Conservation (phyloP, 2,888 invertebrate species). For the Harpagoxenus sublaevis region DNA sequence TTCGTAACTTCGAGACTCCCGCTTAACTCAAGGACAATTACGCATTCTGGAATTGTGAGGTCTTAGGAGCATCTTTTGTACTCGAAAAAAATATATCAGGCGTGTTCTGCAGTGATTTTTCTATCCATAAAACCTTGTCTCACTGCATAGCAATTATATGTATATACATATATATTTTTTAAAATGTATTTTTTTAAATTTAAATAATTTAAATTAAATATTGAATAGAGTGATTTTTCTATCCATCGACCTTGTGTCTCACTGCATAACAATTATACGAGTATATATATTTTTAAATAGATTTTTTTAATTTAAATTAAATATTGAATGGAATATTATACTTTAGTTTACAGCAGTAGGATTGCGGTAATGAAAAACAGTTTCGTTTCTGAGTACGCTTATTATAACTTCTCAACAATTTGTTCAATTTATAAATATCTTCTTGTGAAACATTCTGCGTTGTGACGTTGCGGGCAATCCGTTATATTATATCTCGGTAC, state of each 20-base stretch:
- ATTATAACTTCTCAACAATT: neutral
- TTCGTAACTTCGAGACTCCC: neutral
- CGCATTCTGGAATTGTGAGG: neutral
- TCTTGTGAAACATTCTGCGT: conserved; percentile 1
- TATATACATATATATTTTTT: too few relatives aligned
- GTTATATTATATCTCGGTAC: conserved; percentile 38
- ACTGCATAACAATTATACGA: too few relatives aligned
- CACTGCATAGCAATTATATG: neutral
- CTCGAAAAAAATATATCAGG: neutral
- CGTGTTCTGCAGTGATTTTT: neutral
- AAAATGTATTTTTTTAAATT: neutral
- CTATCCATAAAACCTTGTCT: neutral
- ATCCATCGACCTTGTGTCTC: too few relatives aligned
- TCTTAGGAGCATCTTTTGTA: neutral
- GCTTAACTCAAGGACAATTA: conserved; percentile 8
- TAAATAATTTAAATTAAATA: neutral
- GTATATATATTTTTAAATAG: neutral
- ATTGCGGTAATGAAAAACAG: neutral
- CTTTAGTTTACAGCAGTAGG: neutral
- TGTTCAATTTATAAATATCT: neutral
- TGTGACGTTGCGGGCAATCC: conserved; percentile 30
- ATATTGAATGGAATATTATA: neutral
- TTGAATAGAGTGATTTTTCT: neutral
- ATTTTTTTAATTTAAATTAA: neutral
- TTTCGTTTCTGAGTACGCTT: neutral